Conservation (phyloP, 2,888 invertebrate genomes). For the Calephelis perditalis region DNA sequence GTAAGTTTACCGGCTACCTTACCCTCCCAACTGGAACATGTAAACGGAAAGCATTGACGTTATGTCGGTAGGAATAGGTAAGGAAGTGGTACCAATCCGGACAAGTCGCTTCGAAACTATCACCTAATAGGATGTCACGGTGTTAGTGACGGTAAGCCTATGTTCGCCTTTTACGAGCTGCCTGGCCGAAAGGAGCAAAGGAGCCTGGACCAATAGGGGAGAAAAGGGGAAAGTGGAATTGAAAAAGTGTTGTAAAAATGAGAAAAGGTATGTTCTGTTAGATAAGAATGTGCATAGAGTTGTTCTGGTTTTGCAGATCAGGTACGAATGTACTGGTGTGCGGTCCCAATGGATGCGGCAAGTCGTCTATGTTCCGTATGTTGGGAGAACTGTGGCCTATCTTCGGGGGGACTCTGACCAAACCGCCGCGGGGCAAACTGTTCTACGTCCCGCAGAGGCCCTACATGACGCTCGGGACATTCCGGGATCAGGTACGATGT, state of each 20-base stretch:
- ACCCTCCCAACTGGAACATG: too few relatives aligned
- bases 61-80: too few relatives aligned
- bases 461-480: conserved; percentile 97
- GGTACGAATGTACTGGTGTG: conserved; percentile 98
- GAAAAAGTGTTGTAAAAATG: neutral
- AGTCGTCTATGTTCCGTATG: conserved; percentile 97
- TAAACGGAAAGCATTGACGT: too few relatives aligned
- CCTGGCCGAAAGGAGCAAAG: too few relatives aligned
- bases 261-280: neutral
- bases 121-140: too few relatives aligned
- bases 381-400: conserved; percentile 98
- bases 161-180: too few relatives aligned
- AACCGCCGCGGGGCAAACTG: conserved; percentile 96
- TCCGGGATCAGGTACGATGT: conserved; percentile 88
- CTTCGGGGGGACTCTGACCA: conserved; percentile 95
- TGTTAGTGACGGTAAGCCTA: too few relatives aligned
- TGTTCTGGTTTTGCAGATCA: conserved; percentile 69
- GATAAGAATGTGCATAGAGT: too few relatives aligned
- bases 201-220: too few relatives aligned
- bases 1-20: too few relatives aligned
- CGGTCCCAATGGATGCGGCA: conserved; percentile 99
- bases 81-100: too few relatives aligned
- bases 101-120: too few relatives aligned
- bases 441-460: conserved; percentile 98
- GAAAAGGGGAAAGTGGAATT: neutral